Evolutionary conservation across 1,140 invertebrate species (phyloP), one percentile per base, ranked within the genome.

Genomic region (Aphelinus atriplicis): DNA sequence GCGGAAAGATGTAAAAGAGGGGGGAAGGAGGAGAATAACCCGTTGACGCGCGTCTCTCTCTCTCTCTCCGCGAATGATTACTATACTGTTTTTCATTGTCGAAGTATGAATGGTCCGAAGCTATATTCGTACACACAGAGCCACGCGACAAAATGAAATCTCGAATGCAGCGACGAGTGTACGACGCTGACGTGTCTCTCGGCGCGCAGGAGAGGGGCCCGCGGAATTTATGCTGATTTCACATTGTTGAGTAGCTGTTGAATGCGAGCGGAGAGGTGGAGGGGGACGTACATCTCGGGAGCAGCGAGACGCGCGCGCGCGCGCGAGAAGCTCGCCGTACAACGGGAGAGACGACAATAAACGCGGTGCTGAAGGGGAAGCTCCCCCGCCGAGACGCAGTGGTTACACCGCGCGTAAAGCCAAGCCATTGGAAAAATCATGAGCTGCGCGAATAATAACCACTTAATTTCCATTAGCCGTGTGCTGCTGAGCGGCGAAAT

Each of bases 151-250:
- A 61, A 45, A 45, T 61, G n/a, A 61, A 61, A 61, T 61, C 58
- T 9, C 58, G 42, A 61, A 10, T 45, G 9, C 42, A 4, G 26
- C 58, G 45, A 43, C 58, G 4, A 61, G 26, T 43, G 45, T n/a
- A 57, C 26, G 66, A 62, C 62, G 26, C 60, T 55, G 45, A 51
- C 46, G 43, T 43, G 7, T 45, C 26, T 26, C 26, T 26, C 26
- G 26, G 26, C 26, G 48, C 45, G 7, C 2, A 10, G 50, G 48
- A 45, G 62, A 66, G 55, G 45, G 7, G 47, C 26, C 26, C 26
- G 43, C 60, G 50, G 57, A 65, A 78, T 76, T 76, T 76, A 74
- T 72, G 71, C 65, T 74, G 71, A 78, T 78, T 78, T 69, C 60
- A 71, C 71, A 73, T 76, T 78, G 77, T 76, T 76, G 55, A 70